Percentiles rank a stretch among this genome's conserved stretches.
These are phyloP conservation scores for Tromatobia lineatoria DNA, from an alignment of 2,888 invertebrate genomes.

Conservation along the genomic window DNA sequence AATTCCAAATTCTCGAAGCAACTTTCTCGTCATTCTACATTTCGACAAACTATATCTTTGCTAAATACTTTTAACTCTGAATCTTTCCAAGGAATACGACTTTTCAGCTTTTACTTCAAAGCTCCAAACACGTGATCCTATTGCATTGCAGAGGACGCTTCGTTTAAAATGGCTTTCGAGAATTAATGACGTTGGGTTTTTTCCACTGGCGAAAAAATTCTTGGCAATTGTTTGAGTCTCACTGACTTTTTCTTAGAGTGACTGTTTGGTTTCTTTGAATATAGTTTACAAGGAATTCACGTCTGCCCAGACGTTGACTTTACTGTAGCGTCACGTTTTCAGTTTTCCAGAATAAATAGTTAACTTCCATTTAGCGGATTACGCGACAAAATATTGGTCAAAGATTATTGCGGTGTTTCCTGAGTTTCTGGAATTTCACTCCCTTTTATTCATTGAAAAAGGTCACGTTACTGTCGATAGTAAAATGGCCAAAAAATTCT, in stretches of 20 bases:
- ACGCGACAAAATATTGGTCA: no score
- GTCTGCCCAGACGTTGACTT: background rate
- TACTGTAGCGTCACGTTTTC: background rate
- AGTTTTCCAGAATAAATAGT: background rate
- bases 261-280: background rate
- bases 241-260: background rate
- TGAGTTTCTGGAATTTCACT: no score
- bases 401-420: no score
- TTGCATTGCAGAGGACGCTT: background rate
- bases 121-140: background rate
- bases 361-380: background rate
- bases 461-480: no score
- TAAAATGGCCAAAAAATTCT: no score
- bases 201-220: background rate
- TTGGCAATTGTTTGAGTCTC: background rate
- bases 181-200: background rate
- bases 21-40: background rate
- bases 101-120: conserved; percentile 1
- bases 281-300: background rate
- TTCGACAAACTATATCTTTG: conserved; percentile 1
- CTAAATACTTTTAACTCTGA: background rate
- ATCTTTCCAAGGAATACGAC: background rate
- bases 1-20: background rate
- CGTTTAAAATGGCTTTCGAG: background rate
- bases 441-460: no score